Base-by-base conservation (phyloP, 2,797 vertebrate genomes). In the Gymnocypris eckloni region DNA sequence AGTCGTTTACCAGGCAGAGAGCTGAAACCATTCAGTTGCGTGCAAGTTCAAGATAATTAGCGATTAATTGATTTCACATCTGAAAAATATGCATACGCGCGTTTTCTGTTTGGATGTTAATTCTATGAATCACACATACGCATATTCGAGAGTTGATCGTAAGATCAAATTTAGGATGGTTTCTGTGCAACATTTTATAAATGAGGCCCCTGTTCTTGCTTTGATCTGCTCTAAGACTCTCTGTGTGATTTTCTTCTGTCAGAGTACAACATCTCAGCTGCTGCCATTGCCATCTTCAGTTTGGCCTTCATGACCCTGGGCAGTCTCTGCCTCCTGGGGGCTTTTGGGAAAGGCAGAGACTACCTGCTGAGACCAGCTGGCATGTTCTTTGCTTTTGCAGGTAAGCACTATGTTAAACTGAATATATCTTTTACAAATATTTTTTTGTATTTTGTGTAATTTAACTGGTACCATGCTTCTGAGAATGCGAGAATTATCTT, bases 181-280 rank as follows among this genome's bases (percentile, higher is more conserved):
- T 43, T 43, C 41, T 43, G 41, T 0, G 0, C 41, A 43, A 11
- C 43, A 45, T 11, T 11, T 45, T 45, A 45, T 45, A 45, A 45
- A 45, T 45, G 41, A 43, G 41, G 41, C 41, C 41, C 41, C 8
- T 9, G n/a, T 4, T 22, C 45, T 37, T 20, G 76, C 33, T 76
- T n/a, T 77, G 52, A 8, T 94, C 97, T 91, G 95, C 99, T 93
- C 97, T 99, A 94, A 97, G 97, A 9, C 92, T 99, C 0, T 96
- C 95, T 98, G 98, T 82, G 93, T 96, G 82, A 95, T 96, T 90
- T 91, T 97, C 28, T 98, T 97, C 5, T 96, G 95, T 5, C 89
- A 99, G 98, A 99, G 89, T 99, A 98, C 94, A 99, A 98, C 94
- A 99, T 99, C 93, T 99, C 98, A 0, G 98, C 98, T 0, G 98